Percentiles rank a stretch among this genome's conserved stretches.
Conservation (phyloP, 2,888 invertebrate genomes). For the Nephrocerus scutellatus region DNA sequence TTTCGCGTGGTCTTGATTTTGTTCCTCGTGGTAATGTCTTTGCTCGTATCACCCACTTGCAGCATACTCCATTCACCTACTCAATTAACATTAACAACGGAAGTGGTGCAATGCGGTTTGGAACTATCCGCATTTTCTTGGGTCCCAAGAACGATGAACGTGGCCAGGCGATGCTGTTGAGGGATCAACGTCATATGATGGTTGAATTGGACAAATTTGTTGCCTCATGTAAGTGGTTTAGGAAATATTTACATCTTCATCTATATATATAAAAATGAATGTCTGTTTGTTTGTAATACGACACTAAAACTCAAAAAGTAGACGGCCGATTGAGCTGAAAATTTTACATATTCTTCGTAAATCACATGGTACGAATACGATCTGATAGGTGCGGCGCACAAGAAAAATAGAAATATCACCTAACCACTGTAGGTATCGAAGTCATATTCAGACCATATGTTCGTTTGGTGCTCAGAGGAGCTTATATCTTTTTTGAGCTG, state of each 20-base stretch:
- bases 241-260: too few species aligned
- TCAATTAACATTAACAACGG: conserved; percentile 58
- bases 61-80: conserved; percentile 65
- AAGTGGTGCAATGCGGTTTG: conserved; percentile 48
- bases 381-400: too few species aligned
- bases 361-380: too few species aligned
- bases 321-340: too few species aligned
- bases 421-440: too few species aligned
- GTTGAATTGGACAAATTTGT: conserved; percentile 64
- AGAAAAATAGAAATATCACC: too few species aligned
- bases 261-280: too few species aligned
- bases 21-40: conserved; percentile 66
- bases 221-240: conserved; percentile 54
- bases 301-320: too few species aligned
- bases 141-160: conserved; percentile 62
- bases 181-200: conserved; percentile 58
- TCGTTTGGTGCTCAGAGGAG: too few species aligned
- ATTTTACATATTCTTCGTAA: too few species aligned
- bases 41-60: conserved; percentile 67
- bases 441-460: too few species aligned
- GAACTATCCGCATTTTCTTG: conserved; percentile 61
- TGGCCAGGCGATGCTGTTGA: conserved; percentile 54
- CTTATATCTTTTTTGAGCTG: conserved; percentile 13
- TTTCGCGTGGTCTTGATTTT: conserved; percentile 77
- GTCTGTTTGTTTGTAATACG: too few species aligned